Evolutionary conservation across 2,888 invertebrate species (phyloP), one percentile per base, ranked within the genome.

Genomic region (Zygaena filipendulae): DNA sequence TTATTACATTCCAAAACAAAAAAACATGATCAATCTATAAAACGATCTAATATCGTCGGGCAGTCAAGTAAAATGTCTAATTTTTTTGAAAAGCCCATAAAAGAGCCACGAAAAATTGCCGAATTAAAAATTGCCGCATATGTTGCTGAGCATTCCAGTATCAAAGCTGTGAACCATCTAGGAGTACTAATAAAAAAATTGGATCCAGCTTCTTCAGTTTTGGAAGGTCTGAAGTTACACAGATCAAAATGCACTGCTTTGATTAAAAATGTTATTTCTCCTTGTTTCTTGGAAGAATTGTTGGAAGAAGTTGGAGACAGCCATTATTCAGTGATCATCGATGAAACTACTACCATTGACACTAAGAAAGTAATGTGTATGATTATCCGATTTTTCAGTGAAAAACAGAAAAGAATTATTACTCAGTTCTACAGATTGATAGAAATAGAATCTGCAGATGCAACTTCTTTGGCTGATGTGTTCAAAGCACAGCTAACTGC

Each of bases 71-170:
- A 12, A 23, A 23, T 23, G 23, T 12, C 23, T 11, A 7, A 12
- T 23, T 23, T 23, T 23, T 23, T 23, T 23, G 11, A 23, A 23
- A 23, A 23, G 11, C 23, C 23, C 13, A 9, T 13, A 13, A 13
- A 13, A 9, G 13, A 26, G 21, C 27, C 27, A 27, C 13, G 27
- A 21, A 21, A 27, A 11, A 11, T 27, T 27, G 27, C 27, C 12
- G 27, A 27, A 12, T 27, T 27, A 21, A 27, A 27, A 21, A 27
- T 27, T 21, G 27, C 27, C 11, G 27, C 27, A 27, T 27, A 27
- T 27, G 21, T 27, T 27, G 27, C 27, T 27, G 27, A 27, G 21
- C 27, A 27, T 27, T 21, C 21, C 11, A 27, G 27, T 27, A 12
- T 27, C 14, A 27, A 27, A 27, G 12, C 13, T 27, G 16, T 16